Base-by-base conservation (phyloP, 2,888 invertebrate genomes). In the Macaria notata region DNA sequence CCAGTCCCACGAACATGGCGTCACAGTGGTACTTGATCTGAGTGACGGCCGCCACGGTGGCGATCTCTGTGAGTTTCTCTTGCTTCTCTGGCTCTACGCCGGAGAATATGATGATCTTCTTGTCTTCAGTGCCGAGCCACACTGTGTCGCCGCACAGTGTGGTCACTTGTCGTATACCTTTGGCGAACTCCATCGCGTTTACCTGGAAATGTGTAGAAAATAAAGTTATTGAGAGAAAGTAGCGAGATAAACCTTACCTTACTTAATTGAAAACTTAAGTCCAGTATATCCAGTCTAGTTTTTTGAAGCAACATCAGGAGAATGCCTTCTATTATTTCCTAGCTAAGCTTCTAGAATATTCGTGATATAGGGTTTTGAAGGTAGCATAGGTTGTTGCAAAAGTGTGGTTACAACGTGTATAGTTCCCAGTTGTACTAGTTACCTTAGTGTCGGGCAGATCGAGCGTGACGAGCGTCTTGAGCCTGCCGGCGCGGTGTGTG, bases 121-220 rank as follows among this genome's bases (percentile, higher is more conserved):
- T 94, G 70, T 95, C 95, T 68, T 96, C 96, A 6, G 98, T 98
- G 54, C 97, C 98, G 93, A 98, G 95, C 98, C 98, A 98, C n/a
- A 98, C 96, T 49, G 95, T 94, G 86, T 96, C 96, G 65, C 92
- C 92, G 69, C 86, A 83, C 66, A 88, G 82, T 48, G 86, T 86
- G 73, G 82, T 86, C 76, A 83, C 86, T 81, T 90, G 89, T 71
- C 81, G 92, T 71, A 91, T 69, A 42, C 96, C 96, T 77, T 96
- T 95, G 4, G 97, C 95, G 74, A 96, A 96, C 78, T 98, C 97
- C 92, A 97, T 94, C 4, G 96, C 94, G 43, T 96, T 95, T 46
- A 96, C 93, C 92, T 92, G 79, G 59, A 74, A 36, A 6, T 1
- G 7, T 8, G 4, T 36, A 2, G 7, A 36, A 4, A 36, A 7